phyloP scores from a whole-genome alignment of 2,797 vertebrate genomes.

The Falco columbarius region DNA sequence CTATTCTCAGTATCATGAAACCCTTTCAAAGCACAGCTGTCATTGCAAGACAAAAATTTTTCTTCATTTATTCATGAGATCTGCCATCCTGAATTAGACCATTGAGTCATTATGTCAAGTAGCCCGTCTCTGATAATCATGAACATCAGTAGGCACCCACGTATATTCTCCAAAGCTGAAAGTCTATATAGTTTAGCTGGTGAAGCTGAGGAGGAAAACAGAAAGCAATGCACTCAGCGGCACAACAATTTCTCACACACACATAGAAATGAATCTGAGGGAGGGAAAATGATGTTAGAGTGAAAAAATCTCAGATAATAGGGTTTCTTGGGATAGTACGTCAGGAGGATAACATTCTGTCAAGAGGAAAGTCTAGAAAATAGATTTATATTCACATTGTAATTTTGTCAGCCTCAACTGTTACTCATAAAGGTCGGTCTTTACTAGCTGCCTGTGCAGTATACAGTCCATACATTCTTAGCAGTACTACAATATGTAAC shows the following conservation, averaged over 20 bases:
- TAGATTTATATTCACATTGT: not conserved
- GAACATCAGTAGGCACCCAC: not conserved
- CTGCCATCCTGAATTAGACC: conserved; percentile 33
- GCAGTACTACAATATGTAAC: not conserved
- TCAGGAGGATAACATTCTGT: not conserved
- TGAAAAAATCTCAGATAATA: not conserved
- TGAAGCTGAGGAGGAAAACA: not conserved
- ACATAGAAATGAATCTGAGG: not conserved
- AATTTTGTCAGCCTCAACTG: not conserved
- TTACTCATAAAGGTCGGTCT: not conserved
- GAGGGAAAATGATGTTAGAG: not conserved
- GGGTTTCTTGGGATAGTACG: not conserved
- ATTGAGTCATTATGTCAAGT: not conserved
- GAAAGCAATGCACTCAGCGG: not conserved
- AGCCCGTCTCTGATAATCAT: not conserved
- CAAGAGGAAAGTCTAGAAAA: not conserved
- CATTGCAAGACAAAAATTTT: conserved; percentile 8
- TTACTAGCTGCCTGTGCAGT: not conserved
- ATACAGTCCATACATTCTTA: not conserved
- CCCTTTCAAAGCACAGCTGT: conserved; percentile 45
- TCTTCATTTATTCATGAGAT: conserved; percentile 55
- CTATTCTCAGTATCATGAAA: conserved; percentile 31
- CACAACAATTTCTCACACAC: not conserved
- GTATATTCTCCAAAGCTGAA: not conserved
- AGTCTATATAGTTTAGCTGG: not conserved